Percentiles rank a stretch among this genome's conserved stretches.
These are phyloP conservation scores for Herpailurus yagouaroundi DNA, from an alignment of 2,113 vertebrate species.

Conservation along the genomic window DNA sequence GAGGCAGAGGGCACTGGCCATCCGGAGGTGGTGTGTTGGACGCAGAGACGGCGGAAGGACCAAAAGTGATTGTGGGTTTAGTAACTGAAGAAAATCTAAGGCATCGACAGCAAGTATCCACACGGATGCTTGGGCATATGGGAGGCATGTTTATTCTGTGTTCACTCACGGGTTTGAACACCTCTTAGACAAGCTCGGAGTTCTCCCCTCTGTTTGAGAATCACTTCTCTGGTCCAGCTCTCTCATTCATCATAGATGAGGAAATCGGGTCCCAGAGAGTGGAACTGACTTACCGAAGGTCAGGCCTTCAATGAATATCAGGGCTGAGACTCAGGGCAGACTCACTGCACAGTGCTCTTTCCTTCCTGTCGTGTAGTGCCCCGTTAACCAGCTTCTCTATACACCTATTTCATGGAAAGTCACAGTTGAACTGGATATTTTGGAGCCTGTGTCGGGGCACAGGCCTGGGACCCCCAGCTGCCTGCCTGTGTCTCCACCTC, in stretches of 20 bases:
- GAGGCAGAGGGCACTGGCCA: neutral
- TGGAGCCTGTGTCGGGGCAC: neutral
- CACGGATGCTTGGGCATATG: accelerated
- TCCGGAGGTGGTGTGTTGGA: neutral
- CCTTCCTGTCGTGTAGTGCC: neutral
- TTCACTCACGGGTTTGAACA: neutral
- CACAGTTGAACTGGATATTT: neutral
- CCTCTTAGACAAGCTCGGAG: neutral
- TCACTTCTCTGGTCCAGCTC: neutral
- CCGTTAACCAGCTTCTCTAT: neutral
- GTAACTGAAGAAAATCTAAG: no score
- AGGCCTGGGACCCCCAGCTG: neutral
- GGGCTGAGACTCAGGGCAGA: neutral
- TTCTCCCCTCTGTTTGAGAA: neutral
- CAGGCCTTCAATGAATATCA: neutral
- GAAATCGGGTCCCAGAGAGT: neutral
- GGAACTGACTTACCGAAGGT: neutral
- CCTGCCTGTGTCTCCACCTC: neutral
- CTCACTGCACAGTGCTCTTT: neutral
- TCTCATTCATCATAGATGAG: neutral
- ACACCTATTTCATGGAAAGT: neutral
- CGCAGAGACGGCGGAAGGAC: neutral
- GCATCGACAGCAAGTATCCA: no score
- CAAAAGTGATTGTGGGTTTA: no score
- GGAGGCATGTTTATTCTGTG: accelerated